Evolutionary conservation across 2,797 vertebrate species (phyloP), one percentile per base, ranked within the genome.

Genomic region (Pitangus sulphuratus): DNA sequence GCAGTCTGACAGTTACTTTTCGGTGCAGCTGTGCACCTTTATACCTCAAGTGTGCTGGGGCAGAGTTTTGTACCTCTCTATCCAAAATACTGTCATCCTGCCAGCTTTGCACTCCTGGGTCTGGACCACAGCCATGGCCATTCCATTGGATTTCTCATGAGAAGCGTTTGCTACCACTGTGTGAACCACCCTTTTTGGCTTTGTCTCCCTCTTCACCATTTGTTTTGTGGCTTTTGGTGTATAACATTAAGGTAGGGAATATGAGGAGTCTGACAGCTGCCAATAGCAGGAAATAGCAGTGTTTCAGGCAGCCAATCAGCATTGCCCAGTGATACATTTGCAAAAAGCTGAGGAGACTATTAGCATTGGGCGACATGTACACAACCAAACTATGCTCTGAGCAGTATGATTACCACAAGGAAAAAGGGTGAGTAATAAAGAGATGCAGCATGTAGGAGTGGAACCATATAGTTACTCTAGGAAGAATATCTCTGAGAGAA

Each of bases 311-410:
- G 30, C 28, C 58, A 83, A 16, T 17, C 57, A 76, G 26, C 8
- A 42, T 19, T 33, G 26, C 17, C 31, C 20, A 48, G 9, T 6
- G 47, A 77, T 7, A 57, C 2, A 7, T 26, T 14, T 48, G 37
- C 60, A 88, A 79, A 81, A 76, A 69, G 35, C 26, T 42, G 35
- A 76, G 35, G 21, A 57, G 24, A 19, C 39, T 31, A 48, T 48
- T 48, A 56, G 45, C 13, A 14, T 3, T 4, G 2, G 40, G 15
- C n/a, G 39, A 65, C 2, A 5, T 3, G 0, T 71, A 26, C 15
- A 15, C 1, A 4, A 62, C 60, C 45, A 71, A 71, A 75, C 47
- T 0, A 1, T 11, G 12, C 37, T 64, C 70, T 53, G 37, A 68
- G 37, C 21, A 33, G 11, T 58, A 56, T 13, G 30, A 54, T 50